phyloP scores from a whole-genome alignment of 1,140 invertebrate genomes.

The Riptortus pedestris region DNA sequence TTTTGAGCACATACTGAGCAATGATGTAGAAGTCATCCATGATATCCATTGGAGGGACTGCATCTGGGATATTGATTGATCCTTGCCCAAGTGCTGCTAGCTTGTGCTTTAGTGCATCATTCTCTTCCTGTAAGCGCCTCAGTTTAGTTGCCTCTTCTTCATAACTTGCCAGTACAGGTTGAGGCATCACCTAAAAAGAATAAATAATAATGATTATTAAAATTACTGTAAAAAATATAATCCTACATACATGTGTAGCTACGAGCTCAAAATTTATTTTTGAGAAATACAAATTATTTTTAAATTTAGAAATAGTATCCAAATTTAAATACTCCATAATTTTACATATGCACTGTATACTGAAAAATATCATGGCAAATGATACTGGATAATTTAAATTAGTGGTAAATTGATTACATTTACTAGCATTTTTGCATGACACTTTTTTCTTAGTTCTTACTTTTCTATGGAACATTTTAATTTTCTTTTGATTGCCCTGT shows the following conservation, averaged over 20 bases:
- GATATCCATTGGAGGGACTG: conserved; percentile 58
- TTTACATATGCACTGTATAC: too few species aligned
- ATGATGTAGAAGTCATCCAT: conserved; percentile 90
- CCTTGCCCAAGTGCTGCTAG: conserved; percentile 37
- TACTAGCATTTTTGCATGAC: too few species aligned
- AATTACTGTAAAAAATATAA: conserved; percentile 1
- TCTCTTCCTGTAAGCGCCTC: conserved; percentile 72
- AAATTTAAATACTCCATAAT: too few species aligned
- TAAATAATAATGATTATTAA: background rate
- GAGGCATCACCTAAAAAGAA: conserved; percentile 56
- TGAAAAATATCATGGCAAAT: too few species aligned
- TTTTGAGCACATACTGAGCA: conserved; percentile 56
- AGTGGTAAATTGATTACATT: too few species aligned
- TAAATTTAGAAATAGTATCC: too few species aligned
- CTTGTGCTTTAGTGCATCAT: conserved; percentile 53
- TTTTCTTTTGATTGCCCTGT: too few species aligned
- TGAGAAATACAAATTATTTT: conserved; percentile 1
- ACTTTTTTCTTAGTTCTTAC: too few species aligned
- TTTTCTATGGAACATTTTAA: too few species aligned
- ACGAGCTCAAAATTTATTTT: background rate
- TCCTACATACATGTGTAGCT: too few species aligned
- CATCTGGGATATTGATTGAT: conserved; percentile 38
- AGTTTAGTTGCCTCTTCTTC: conserved; percentile 73
- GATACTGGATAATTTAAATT: too few species aligned
- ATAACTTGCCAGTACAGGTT: conserved; percentile 71